Evolutionary conservation across 2,113 vertebrate species (phyloP).

Genomic region (Ciconia maguari): DNA sequence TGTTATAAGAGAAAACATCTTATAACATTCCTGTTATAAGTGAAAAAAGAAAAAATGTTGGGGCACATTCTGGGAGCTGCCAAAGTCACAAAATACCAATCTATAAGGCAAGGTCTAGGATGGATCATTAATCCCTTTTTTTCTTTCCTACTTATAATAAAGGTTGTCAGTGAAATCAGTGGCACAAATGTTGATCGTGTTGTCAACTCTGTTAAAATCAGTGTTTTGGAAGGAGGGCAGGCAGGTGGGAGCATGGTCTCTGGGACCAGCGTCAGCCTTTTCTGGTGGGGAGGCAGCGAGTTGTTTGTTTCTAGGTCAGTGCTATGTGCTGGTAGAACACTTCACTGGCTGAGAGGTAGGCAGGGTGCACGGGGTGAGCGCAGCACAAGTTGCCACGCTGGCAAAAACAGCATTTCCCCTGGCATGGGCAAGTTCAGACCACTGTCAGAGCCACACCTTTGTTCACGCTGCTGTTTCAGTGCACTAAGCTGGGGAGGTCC

Average conservation of each 20-base stretch:
- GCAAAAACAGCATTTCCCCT: not conserved
- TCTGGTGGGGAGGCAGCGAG: not conserved
- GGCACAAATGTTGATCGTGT: slow-evolving; percentile 54
- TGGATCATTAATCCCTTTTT: not conserved
- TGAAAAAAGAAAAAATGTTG: rapidly evolving
- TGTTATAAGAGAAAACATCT: rapidly evolving
- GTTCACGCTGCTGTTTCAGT: not conserved
- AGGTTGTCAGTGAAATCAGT: not conserved
- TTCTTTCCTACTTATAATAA: too few species aligned
- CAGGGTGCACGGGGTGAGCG: not conserved
- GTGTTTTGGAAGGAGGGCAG: not conserved
- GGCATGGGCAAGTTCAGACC: not conserved
- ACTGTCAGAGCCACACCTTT: not conserved
- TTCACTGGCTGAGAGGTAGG: not conserved
- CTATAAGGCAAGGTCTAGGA: not conserved
- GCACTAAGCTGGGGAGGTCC: slow-evolving; percentile 2
- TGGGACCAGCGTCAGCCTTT: not conserved
- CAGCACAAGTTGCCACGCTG: rapidly evolving
- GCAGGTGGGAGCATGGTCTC: not conserved
- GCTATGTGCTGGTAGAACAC: not conserved
- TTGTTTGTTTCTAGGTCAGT: not conserved
- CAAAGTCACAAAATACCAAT: not conserved
- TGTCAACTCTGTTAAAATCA: slow-evolving; percentile 68
- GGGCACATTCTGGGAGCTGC: not conserved
- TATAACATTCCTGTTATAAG: rapidly evolving